phyloP scores from a whole-genome alignment of 2,113 vertebrate species.

The Thinocorus orbignyianus region DNA sequence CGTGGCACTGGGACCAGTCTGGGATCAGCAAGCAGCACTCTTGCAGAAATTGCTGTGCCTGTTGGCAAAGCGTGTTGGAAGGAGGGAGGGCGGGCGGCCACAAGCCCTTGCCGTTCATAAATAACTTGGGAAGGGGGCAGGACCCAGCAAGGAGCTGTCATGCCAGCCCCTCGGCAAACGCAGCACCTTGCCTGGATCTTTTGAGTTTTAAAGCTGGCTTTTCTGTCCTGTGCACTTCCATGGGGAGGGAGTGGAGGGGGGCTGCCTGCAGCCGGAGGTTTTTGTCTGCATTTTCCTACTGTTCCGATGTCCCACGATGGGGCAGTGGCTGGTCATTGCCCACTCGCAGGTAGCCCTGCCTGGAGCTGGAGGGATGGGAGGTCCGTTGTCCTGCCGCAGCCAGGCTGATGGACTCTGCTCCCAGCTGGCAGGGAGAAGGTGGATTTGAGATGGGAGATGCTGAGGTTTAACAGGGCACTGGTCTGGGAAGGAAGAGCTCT shows the following conservation, averaged over 20 bases:
- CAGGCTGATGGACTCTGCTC: neutral
- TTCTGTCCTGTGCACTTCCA: rapidly evolving
- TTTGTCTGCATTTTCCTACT: neutral
- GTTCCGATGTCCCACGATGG: neutral
- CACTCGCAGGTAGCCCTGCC: neutral
- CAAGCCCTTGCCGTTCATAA: neutral
- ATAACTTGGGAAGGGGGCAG: neutral
- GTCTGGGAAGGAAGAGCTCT: neutral
- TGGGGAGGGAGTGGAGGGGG: neutral
- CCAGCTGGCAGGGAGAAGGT: rapidly evolving
- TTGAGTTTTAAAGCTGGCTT: neutral
- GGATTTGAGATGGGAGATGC: rapidly evolving
- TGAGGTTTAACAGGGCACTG: rapidly evolving
- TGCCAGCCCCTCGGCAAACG: neutral
- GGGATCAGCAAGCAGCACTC: neutral
- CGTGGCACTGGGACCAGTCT: rapidly evolving
- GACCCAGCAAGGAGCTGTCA: neutral
- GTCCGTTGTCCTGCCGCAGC: rapidly evolving
- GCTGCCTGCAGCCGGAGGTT: neutral
- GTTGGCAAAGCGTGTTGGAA: neutral
- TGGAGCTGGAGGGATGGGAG: neutral
- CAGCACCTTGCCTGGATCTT: neutral
- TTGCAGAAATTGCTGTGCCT: neutral
- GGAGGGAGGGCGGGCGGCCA: neutral
- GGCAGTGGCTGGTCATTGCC: rapidly evolving